Evolutionary conservation across 1,140 invertebrate species (phyloP).

Genomic region (Rhopalosiphum maidis): DNA sequence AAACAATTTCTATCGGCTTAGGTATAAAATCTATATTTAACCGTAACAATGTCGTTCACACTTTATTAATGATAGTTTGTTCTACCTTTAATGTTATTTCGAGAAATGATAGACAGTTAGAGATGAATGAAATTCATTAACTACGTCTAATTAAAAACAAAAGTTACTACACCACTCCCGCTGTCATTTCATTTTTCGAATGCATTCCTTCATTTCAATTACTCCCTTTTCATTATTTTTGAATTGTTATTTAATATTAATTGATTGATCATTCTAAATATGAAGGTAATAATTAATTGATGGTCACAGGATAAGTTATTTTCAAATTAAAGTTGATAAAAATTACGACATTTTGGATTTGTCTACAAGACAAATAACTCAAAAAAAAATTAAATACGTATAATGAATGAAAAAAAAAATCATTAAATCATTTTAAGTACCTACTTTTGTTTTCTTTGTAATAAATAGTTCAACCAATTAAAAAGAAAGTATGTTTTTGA

Average conservation of each 20-base stretch:
- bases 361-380: not conserved
- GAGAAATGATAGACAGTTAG: not conserved
- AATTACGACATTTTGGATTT: not conserved
- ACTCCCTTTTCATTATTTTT: not conserved
- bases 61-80: slow-evolving; percentile 7
- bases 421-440: not conserved
- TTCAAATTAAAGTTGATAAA: not conserved
- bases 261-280: not conserved
- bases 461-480: not conserved
- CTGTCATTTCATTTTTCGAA: not conserved
- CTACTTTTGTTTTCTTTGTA: not conserved
- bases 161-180: not conserved
- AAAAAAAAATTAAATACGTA: not conserved
- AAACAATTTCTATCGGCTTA: not conserved
- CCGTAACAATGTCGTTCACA: not conserved
- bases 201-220: not conserved
- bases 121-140: not conserved
- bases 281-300: not conserved
- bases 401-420: not conserved
- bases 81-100: not conserved
- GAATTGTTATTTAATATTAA: not conserved
- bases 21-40: not conserved
- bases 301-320: not conserved
- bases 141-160: slow-evolving; percentile 15
- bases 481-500: not conserved